phyloP scores from a whole-genome alignment of 2,113 vertebrate species.

The Scytalopus superciliaris region DNA sequence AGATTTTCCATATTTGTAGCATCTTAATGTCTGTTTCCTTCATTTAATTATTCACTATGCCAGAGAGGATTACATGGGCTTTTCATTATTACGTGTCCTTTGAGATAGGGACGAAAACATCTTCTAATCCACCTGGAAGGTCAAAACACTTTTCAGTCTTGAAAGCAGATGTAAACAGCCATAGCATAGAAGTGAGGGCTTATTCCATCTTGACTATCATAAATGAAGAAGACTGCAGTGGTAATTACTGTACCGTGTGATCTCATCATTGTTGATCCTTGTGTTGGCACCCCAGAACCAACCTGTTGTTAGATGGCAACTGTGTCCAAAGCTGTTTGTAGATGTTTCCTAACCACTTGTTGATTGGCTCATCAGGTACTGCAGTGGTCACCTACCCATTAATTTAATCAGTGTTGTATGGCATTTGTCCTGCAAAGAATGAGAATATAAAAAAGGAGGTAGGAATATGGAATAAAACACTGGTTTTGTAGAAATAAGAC shows the following conservation, averaged over 20 bases:
- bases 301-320: neutral
- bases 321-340: neutral
- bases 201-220: neutral
- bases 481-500: neutral
- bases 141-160: neutral
- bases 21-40: neutral
- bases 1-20: neutral
- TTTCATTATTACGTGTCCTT: neutral
- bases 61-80: neutral
- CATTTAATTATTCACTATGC: neutral
- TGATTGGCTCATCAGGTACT: neutral
- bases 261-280: neutral
- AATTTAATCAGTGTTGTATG: neutral
- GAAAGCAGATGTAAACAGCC: neutral
- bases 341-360: neutral
- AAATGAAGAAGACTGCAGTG: neutral
- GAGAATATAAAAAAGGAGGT: neutral
- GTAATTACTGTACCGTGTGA: neutral
- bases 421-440: neutral
- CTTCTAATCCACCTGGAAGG: neutral
- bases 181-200: neutral
- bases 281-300: neutral
- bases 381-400: neutral
- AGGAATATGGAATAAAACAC: neutral
- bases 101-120: neutral